Evolutionary conservation across 2,888 invertebrate species (phyloP), one percentile per base, ranked within the genome.

Genomic region (Cosmopolites sordidus): DNA sequence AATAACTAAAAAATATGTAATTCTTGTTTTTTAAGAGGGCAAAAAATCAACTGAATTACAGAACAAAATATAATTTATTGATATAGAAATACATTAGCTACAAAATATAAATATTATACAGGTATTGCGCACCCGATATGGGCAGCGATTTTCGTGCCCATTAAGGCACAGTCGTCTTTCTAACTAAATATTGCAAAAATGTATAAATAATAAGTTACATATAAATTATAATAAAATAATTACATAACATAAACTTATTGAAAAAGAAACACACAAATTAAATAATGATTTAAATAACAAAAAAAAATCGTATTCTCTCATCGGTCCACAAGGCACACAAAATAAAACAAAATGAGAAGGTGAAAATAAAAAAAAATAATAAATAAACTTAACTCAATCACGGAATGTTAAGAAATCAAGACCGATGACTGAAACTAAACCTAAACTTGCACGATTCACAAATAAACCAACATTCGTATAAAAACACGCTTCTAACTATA

Each of bases 61-160:
- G 73, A 74, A 74, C 73, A 73, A 74, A 73, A 74, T 74, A 75
- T 75, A 75, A 74, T 75, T 75, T 74, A 74, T 74, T 73, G 71
- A 73, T 73, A 71, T 70, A 69, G 68, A 71, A 33, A 33, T 33
- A 71, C 69, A 69, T 68, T 69, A 70, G 68, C 69, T 71, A 71
- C 60, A 64, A 65, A 68, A 73, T 61, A 63, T 62, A 69, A 73
- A 72, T 69, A 69, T 68, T 73, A 72, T 72, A 73, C 72, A 72
- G 69, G 69, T 73, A 71, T 68, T 67, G 66, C 65, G 62, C 60
- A 62, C 55, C 59, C 55, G 44, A 33, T 51, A 55, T 51, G 61
- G 64, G 55, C 54, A 55, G 60, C 59, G 60, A 60, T 60, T 63
- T 58, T 53, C 62, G 60, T 63, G 65, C 56, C 60, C 59, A 61